Conservation (phyloP, 2,797 vertebrate genomes). For the Pipistrellus kuhlii region DNA sequence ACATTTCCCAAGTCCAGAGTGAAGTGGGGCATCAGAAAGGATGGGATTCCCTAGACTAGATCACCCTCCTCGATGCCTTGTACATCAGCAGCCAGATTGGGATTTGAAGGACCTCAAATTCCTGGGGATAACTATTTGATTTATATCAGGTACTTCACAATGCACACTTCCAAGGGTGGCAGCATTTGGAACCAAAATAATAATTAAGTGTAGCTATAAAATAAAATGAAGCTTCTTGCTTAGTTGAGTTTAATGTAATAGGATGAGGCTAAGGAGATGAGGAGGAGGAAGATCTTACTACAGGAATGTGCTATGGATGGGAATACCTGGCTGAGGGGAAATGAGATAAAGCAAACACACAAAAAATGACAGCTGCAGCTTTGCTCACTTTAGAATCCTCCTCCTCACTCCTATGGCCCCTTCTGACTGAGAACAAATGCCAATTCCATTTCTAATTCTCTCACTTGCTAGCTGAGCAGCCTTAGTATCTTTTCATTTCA, state of each 20-base stretch:
- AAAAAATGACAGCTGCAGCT: not conserved
- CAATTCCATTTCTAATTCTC: not conserved
- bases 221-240: not conserved
- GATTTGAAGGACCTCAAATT: not conserved
- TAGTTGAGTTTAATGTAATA: not conserved
- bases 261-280: not conserved
- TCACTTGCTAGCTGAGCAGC: not conserved
- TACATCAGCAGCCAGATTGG: not conserved
- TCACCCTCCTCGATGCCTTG: no score
- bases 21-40: not conserved
- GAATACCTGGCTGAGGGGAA: not conserved
- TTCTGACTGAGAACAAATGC: not conserved
- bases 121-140: not conserved
- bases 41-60: not conserved
- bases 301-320: fast-evolving
- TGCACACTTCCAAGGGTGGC: not conserved
- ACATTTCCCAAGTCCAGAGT: not conserved
- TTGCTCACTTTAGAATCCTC: no score
- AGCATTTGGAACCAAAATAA: not conserved
- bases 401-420: not conserved
- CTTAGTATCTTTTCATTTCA: not conserved
- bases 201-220: not conserved
- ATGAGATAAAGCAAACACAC: not conserved
- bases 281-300: not conserved
- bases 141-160: not conserved